A percentile compares a stretch with the other conserved stretches of the same genome.
phyloP scores from a whole-genome alignment of 2,888 invertebrate species.

The Pheosia tremula region DNA sequence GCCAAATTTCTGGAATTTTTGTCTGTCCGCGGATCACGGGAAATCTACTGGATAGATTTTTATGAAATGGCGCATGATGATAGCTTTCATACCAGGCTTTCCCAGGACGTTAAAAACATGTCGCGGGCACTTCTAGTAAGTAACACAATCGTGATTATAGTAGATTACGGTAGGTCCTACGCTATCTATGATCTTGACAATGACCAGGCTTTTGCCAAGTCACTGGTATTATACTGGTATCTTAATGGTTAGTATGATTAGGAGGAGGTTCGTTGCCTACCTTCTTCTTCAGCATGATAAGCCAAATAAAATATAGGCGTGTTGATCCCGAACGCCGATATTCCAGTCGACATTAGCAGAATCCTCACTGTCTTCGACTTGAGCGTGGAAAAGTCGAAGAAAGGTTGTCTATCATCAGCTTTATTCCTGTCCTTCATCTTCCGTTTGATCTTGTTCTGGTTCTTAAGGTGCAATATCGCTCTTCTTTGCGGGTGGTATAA shows the following conservation, averaged over 20 bases:
- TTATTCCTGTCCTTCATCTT: slow-evolving; percentile 93
- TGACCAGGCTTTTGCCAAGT: no score
- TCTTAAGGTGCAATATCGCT: slow-evolving; percentile 94
- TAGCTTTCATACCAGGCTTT: no score
- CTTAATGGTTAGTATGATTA: background rate
- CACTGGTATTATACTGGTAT: no score
- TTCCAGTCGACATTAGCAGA: slow-evolving; percentile 91
- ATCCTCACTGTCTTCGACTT: slow-evolving; percentile 94
- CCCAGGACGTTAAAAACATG: no score
- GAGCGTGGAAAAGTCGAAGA: slow-evolving; percentile 94
- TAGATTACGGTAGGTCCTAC: no score
- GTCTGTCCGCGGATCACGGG: no score
- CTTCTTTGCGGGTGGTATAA: slow-evolving; percentile 94
- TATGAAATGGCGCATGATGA: no score
- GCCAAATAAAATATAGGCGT: slow-evolving; percentile 94
- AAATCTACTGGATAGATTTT: no score
- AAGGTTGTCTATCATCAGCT: slow-evolving; percentile 91
- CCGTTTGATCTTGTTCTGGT: slow-evolving; percentile 89
- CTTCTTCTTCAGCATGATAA: slow-evolving; percentile 91
- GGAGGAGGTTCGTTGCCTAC: slow-evolving; percentile 73
- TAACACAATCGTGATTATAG: no score
- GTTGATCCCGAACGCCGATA: slow-evolving; percentile 92
- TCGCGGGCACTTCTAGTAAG: no score
- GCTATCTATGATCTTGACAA: no score
- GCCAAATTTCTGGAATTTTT: no score